Conservation (phyloP, 2,888 invertebrate species). For the Furcula furcula region DNA sequence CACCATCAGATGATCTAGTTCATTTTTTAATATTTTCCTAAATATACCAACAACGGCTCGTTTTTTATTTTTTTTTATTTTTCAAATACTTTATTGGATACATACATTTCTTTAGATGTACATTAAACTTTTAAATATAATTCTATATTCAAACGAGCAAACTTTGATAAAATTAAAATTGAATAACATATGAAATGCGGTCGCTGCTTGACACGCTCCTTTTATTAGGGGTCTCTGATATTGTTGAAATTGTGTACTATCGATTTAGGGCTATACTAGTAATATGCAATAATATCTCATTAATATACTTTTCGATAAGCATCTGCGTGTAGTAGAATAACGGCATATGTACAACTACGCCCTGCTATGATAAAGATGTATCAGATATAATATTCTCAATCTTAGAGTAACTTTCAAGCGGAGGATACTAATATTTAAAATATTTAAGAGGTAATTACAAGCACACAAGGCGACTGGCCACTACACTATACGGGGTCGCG, state of each 20-base stretch:
- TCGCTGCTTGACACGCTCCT: constrained; percentile 39
- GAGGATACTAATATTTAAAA: constrained; percentile 57
- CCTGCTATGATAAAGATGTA: constrained; percentile 48
- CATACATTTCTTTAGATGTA: constrained; percentile 64
- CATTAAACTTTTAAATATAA: constrained; percentile 77
- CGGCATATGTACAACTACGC: constrained; percentile 66
- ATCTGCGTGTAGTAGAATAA: constrained; percentile 57
- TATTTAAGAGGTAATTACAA: constrained; percentile 68
- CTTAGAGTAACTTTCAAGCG: constrained; percentile 57
- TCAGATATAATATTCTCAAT: constrained; percentile 51
- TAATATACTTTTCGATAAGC: constrained; percentile 62
- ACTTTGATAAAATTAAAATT: constrained; percentile 81
- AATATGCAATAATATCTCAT: constrained; percentile 59
- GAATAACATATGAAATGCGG: constrained; percentile 76
- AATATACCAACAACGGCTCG: constrained; percentile 82
- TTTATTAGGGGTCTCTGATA: constrained; percentile 70
- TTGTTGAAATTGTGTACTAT: constrained; percentile 77
- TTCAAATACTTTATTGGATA: constrained; percentile 65
- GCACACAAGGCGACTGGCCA: constrained; percentile 69
- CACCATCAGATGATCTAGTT: constrained; percentile 87
- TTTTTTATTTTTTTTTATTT: constrained; percentile 50
- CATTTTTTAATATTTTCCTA: constrained; percentile 76
- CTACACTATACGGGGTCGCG: too few relatives aligned
- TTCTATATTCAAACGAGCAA: constrained; percentile 80
- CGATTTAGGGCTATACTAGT: constrained; percentile 73